Percentiles rank a stretch among this genome's conserved stretches.
These are phyloP conservation scores for Apantesis nais DNA, from an alignment of 2,888 invertebrate species.

Conservation along the genomic window DNA sequence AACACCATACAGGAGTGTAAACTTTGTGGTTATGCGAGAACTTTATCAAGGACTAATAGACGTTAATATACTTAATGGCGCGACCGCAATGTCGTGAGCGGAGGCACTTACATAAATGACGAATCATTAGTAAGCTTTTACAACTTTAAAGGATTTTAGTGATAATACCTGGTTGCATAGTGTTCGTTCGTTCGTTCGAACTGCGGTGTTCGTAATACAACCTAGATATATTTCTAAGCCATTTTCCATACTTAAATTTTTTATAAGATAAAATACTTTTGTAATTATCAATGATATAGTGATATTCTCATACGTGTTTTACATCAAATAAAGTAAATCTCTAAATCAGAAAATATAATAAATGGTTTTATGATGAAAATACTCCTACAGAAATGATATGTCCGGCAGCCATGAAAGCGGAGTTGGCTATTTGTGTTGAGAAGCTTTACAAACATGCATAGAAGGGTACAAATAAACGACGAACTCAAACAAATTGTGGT, in stretches of 20 bases:
- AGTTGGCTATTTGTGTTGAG: neutral
- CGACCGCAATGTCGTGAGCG: slow-evolving; percentile 27
- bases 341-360: too few relatives aligned
- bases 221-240: too few relatives aligned
- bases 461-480: neutral
- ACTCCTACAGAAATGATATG: neutral
- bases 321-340: too few relatives aligned
- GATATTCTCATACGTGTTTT: too few relatives aligned
- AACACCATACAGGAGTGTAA: too few relatives aligned
- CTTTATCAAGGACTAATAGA: slow-evolving; percentile 49
- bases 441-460: neutral
- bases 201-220: too few relatives aligned
- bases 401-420: neutral
- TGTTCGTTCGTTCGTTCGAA: too few relatives aligned
- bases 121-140: slow-evolving; percentile 36
- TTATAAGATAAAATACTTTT: too few relatives aligned
- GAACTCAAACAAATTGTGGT: neutral
- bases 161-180: neutral
- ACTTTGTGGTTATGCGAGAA: slow-evolving; percentile 35
- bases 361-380: neutral
- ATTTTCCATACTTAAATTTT: too few relatives aligned
- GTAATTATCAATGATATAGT: too few relatives aligned
- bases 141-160: slow-evolving; percentile 20
- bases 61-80: slow-evolving; percentile 54
- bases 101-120: slow-evolving; percentile 38